Base-by-base conservation (phyloP, 2,797 vertebrate genomes). In the Fistularia commersonii region DNA sequence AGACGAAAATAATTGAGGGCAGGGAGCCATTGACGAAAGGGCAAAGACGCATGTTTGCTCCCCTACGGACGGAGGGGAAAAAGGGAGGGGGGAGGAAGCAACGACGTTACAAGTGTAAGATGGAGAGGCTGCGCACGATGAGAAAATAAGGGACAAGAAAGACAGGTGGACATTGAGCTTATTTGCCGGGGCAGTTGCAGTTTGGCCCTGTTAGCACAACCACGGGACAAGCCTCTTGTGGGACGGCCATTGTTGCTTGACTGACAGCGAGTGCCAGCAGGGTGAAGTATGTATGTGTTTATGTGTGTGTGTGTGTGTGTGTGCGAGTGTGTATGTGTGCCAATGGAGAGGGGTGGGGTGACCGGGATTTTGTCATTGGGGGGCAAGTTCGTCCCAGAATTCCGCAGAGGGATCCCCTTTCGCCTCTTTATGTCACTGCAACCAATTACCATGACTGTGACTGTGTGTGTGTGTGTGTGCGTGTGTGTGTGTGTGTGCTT, bases 391-490 rank as follows among this genome's bases (percentile, higher is more conserved):
- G 66, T 80, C 74, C 54, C 80, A 74, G 75, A 86, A 82, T 85
- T 90, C 86, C 83, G 69, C 76, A 47, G 79, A 86, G 85, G 80
- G 84, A 79, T 83, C 81, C 84, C 82, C 82, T 86, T 78, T 81
- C 72, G 80, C 77, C 78, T 66, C 74, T 85, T 76, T 64, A 77
- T 78, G 79, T 82, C 59, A 61, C 69, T 47, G 76, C 76, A 62
- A 75, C 89, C 85, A 89, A 90, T 89, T 88, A 88, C 71, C 42
- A 49, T 66, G 74, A 68, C 69, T 64, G 36, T 40, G 59, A 43
- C 55, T 23, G 50, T 46, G 52, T 48, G 52, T 48, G 57, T 56
- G 60, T 51, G 50, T 31, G 51, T 37, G 44, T 53, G 48, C 37
- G 53, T 54, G 50, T 45, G 48, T 50, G 61, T 52, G 48, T 59